A percentile compares a stretch with the other conserved stretches of the same genome.
Conservation (phyloP, 2,113 vertebrate species). For the Istiophorus platypterus region DNA sequence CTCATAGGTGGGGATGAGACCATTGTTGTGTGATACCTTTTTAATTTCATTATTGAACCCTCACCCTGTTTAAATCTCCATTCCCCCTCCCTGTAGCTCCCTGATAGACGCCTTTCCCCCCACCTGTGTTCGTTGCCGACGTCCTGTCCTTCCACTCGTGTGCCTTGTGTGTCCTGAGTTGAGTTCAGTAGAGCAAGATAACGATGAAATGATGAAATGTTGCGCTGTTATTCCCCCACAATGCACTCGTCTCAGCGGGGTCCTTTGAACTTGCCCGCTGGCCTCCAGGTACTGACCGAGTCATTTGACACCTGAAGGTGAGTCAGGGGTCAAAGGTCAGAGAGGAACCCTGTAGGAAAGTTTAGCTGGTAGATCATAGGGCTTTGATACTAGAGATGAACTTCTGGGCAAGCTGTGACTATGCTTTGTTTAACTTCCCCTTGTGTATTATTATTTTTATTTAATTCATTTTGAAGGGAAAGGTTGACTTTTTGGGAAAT, state of each 20-base stretch:
- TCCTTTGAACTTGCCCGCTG: slow-evolving; percentile 83
- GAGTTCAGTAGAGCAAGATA: slow-evolving; percentile 62
- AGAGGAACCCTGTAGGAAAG: slow-evolving; percentile 54
- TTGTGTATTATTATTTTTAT: slow-evolving; percentile 10
- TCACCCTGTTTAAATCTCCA: slow-evolving; percentile 45
- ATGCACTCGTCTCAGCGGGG: slow-evolving; percentile 82
- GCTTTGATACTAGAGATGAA: slow-evolving; percentile 11
- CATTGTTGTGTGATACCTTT: slow-evolving; percentile 76
- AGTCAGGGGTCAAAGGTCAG: slow-evolving; percentile 77
- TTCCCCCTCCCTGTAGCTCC: slow-evolving; percentile 36
- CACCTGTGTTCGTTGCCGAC: not conserved
- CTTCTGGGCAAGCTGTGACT: slow-evolving; percentile 9
- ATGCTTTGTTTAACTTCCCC: not conserved
- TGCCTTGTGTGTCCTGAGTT: slow-evolving; percentile 72
- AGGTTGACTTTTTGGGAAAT: slow-evolving; percentile 25
- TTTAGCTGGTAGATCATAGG: slow-evolving; percentile 52
- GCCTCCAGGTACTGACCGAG: slow-evolving; percentile 82
- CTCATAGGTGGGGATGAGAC: slow-evolving; percentile 82
- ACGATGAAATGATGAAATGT: slow-evolving; percentile 80
- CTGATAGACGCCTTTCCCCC: slow-evolving; percentile 30
- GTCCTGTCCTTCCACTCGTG: slow-evolving; percentile 64
- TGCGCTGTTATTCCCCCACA: slow-evolving; percentile 84
- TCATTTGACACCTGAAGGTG: slow-evolving; percentile 86
- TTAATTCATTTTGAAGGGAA: slow-evolving; percentile 33
- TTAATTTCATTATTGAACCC: slow-evolving; percentile 42